Evolutionary conservation across 1,140 invertebrate genomes (phyloP), one percentile per base, ranked within the genome.

Genomic region (Metopolophium dirhodum): DNA sequence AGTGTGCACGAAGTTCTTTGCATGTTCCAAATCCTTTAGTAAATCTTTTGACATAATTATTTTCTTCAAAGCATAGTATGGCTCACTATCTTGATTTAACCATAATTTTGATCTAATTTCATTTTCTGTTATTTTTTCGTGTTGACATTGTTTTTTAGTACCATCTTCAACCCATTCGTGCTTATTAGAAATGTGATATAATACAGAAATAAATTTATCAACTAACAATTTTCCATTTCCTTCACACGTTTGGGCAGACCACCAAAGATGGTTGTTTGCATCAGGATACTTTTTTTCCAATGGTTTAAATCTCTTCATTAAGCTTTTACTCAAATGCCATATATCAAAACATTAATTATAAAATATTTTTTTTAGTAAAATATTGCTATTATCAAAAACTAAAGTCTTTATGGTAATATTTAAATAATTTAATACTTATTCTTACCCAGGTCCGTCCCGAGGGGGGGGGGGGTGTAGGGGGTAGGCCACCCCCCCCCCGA

Each of bases 241-340:
- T 49, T 83, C 91, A 83, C 91, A 93, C 20, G 91, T 93, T 77
- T 68, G 57, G 47, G 91, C 37, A 83, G 51, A 41, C 91, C 91
- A 93, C 91, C 91, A 93, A 49, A 93, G 91, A 83, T 93, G 91
- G 45, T 93, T 93, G 47, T 77, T 93, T 77, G 68, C 51, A 41
- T 68, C 68, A 77, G 68, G 37, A 83, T 83, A 49, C 37, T 83
- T 93, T 82, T 92, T 83, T 68, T 77, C 57, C 47, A 68, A 77
- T 82, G 68, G 47, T 93, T 93, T 93, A 45, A 93, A 77, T 77
- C 22, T 93, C 68, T 93, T 93, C 91, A 83, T 93, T n/a, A 85
- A 93, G 45, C 68, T 93, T 82, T 93, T 93, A 23, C 51, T 49
- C 77, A 93, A 77, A 82, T 93, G 91, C 91, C 68, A 93, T 45